Evolutionary conservation across 2,113 vertebrate species (phyloP).

Genomic region (Himantopus leucocephalus): DNA sequence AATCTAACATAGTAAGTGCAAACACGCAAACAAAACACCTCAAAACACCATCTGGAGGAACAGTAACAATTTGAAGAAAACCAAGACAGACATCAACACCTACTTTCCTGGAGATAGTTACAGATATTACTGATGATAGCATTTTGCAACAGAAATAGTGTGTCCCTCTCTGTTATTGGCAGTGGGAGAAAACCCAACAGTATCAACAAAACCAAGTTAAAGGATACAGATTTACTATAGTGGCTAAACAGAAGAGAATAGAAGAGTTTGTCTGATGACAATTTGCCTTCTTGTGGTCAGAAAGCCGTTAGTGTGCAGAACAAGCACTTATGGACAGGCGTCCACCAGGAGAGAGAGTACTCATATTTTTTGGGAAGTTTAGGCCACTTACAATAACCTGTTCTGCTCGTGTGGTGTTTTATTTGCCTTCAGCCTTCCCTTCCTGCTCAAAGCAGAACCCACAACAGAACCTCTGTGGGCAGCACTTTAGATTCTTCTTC

Average conservation of each 20-base stretch:
- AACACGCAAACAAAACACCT: neutral
- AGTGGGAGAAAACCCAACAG: rapidly evolving
- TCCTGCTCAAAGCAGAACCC: neutral
- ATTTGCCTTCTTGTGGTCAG: neutral
- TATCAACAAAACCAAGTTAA: neutral
- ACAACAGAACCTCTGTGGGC: rapidly evolving
- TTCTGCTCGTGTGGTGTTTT: rapidly evolving
- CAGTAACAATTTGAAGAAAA: neutral
- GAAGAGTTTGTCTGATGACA: neutral
- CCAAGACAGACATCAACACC: neutral
- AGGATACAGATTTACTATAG: neutral
- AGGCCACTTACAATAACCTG: neutral
- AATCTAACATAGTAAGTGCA: neutral
- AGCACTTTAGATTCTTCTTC: neutral
- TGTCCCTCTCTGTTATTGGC: neutral
- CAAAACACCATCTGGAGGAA: neutral
- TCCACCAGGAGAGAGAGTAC: neutral
- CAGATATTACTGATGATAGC: neutral
- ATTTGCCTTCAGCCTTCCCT: neutral
- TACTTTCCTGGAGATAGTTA: neutral
- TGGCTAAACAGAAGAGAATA: neutral
- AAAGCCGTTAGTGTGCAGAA: neutral
- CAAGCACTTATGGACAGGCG: neutral
- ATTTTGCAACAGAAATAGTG: neutral
- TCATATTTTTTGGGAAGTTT: neutral